Evolutionary conservation across 2,888 invertebrate species (phyloP).

Genomic region (Spatulosminthurus flaviceps): DNA sequence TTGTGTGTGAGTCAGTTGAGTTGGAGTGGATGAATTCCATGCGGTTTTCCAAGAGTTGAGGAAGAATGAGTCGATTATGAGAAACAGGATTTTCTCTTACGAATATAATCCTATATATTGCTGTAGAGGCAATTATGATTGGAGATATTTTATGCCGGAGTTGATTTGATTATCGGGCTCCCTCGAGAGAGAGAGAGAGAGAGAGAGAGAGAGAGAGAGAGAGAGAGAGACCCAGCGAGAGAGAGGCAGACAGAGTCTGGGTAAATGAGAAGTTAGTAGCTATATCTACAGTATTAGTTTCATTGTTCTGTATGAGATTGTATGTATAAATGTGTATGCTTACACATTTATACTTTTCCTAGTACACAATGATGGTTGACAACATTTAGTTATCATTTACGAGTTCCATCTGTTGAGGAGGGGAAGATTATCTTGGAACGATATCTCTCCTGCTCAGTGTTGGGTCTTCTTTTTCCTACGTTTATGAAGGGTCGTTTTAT

Average conservation of each 20-base stretch:
- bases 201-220: not conserved
- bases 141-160: constrained; percentile 22
- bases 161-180: constrained; percentile 34
- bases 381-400: constrained; percentile 24
- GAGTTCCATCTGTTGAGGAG: constrained; percentile 36
- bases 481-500: constrained; percentile 46
- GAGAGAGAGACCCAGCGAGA: no score
- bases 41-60: not conserved
- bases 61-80: constrained; percentile 1
- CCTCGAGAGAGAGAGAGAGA: not conserved
- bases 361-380: not conserved
- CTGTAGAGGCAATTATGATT: constrained; percentile 23
- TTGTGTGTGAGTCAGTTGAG: not conserved
- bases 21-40: not conserved
- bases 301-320: no score
- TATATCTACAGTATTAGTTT: no score
- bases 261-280: no score
- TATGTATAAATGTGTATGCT: not conserved
- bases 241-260: no score
- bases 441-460: constrained; percentile 21
- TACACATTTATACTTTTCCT: not conserved
- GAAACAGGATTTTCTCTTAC: constrained; percentile 9
- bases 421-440: constrained; percentile 18
- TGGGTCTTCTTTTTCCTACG: not conserved
- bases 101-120: not conserved